Percentiles rank a stretch among this genome's conserved stretches.
These are phyloP conservation scores for Pungitius pungitius DNA, from an alignment of 2,113 vertebrate species.

Conservation along the genomic window DNA sequence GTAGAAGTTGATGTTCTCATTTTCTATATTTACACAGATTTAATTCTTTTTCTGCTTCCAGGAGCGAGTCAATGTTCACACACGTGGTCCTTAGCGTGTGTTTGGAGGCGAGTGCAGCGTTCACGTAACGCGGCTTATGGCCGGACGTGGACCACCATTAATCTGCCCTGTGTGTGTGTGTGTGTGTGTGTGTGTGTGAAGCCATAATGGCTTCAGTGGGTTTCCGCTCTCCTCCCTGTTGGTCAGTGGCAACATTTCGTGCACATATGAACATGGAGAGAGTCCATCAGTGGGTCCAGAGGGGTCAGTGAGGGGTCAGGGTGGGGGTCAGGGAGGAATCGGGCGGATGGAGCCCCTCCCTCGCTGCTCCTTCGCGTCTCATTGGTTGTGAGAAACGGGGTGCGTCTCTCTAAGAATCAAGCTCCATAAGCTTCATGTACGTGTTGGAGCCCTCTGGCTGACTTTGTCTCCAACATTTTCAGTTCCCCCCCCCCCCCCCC, in stretches of 20 bases:
- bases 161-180: constrained; percentile 6
- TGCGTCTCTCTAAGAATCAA: no score
- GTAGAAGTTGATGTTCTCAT: neutral
- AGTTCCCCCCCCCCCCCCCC: no score
- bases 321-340: no score
- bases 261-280: constrained; percentile 31
- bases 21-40: neutral
- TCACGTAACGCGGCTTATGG: neutral
- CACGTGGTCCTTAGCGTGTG: neutral
- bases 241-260: neutral
- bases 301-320: no score
- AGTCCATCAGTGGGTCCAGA: constrained; percentile 21
- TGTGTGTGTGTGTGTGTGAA: no score
- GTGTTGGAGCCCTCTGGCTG: neutral
- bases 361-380: no score
- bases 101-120: neutral
- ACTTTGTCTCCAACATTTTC: constrained; percentile 12
- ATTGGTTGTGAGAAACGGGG: no score
- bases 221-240: constrained; percentile 16
- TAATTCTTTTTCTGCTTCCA: no score
- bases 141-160: neutral
- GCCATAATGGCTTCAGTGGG: constrained; percentile 33
- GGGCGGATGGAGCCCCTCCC: no score
- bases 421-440: neutral
- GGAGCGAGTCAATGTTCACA: no score